Base-by-base conservation (phyloP, 2,113 vertebrate genomes). In the Microtus ochrogaster region DNA sequence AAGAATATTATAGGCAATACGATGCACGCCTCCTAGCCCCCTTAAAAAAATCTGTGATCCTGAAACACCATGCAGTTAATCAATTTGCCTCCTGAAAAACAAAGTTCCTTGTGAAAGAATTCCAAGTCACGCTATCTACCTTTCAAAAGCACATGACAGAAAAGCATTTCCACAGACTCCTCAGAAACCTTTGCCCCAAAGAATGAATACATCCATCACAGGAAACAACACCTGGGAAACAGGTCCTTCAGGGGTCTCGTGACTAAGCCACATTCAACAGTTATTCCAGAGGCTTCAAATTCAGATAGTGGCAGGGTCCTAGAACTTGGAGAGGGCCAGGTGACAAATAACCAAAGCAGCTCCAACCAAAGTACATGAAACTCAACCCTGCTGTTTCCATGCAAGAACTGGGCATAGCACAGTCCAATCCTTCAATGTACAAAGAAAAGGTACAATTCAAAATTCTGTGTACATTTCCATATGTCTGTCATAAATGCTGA, bases 21-120 rank as follows among this genome's bases (percentile, higher is more conserved):
- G 11, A n/a, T 26, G 65, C 44, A 21, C 0, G 4, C 13, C 16
- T 3, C 44, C 21, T 21, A 28, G 2, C 58, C 14, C 14, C 14
- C 65, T 22, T 24, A 52, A 30, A 44, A 61, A 86, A 49, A 2
- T 10, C 28, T 49, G 9, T n/a, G 84, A n/a, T 24, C 28, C 30
- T 7, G 1, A 36, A 86, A 86, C 10, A 86, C 30, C 30, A 66
- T 26, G 39, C 77, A 77, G 70, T 52, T 77, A 52, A 47, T 74
- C 66, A 52, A 90, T 12, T 24, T 68, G 7, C 33, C 76, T 49
- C 63, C 63, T 74, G 86, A 83, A 89, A 63, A 91, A 72, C 47
- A 82, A 91, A 83, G 91, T 96, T 39, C 90, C 81, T 70, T 49
- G 41, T 16, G 36, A 94, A 95, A 39, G n/a, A 94, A 70, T 61